A percentile compares a stretch with the other conserved stretches of the same genome.
These are phyloP conservation scores for Eulithis prunata DNA, from an alignment of 2,888 invertebrate genomes.

Conservation along the genomic window DNA sequence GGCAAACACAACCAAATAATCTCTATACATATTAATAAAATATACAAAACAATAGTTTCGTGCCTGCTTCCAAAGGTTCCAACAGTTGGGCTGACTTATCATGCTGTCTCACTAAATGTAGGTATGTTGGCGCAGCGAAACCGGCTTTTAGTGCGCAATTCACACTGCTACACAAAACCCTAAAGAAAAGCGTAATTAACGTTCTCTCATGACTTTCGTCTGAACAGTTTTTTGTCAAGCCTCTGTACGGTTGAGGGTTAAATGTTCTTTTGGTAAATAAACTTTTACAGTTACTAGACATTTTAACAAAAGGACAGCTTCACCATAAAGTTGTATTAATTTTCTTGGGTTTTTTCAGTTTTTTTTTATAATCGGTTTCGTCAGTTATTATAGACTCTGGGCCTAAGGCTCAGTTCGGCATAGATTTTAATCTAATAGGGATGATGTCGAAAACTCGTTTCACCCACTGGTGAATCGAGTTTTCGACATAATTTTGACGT, in stretches of 20 bases:
- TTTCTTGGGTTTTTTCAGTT: too few relatives aligned
- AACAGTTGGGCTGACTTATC: conserved; percentile 12
- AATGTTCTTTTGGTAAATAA: conserved; percentile 15
- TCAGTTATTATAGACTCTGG: too few relatives aligned
- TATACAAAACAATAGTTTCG: not conserved
- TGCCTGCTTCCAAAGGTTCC: not conserved
- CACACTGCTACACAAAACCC: conserved; percentile 36
- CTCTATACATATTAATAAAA: too few relatives aligned
- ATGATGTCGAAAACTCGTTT: too few relatives aligned
- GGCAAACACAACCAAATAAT: too few relatives aligned
- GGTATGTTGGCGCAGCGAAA: conserved; percentile 46
- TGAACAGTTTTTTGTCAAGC: conserved; percentile 23
- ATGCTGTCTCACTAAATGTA: conserved; percentile 1
- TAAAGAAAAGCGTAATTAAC: conserved; percentile 35
- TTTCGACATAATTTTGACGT: too few relatives aligned
- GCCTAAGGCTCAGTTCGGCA: too few relatives aligned
- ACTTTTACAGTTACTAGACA: not conserved
- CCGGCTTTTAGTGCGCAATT: conserved; percentile 40
- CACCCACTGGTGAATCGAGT: too few relatives aligned
- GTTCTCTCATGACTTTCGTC: conserved; percentile 33
- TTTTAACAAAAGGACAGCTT: too few relatives aligned
- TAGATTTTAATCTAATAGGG: too few relatives aligned
- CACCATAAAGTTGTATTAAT: too few relatives aligned
- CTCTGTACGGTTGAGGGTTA: not conserved
- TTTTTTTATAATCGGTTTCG: too few relatives aligned